Conservation (phyloP, 2,113 vertebrate genomes). For the Mirza zaza region DNA sequence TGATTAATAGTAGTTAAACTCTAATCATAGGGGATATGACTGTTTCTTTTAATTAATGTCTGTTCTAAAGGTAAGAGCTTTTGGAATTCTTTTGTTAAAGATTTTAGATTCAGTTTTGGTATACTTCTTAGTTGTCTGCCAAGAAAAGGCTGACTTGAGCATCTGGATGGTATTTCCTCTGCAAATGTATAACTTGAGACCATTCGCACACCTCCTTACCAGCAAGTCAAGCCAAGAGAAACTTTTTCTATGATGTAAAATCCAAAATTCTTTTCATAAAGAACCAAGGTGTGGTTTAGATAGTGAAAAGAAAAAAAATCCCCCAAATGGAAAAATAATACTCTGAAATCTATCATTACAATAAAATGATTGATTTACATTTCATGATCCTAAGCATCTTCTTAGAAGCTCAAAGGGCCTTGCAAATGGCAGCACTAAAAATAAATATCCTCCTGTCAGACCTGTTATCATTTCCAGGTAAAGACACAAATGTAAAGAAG, state of each 20-base stretch:
- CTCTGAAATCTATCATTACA: conserved; percentile 23
- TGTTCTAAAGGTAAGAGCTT: conserved; percentile 60
- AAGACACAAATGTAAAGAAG: conserved; percentile 33
- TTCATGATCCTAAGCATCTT: conserved; percentile 47
- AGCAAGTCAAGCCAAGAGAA: conserved; percentile 82
- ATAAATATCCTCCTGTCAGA: not conserved
- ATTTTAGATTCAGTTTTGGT: conserved; percentile 54
- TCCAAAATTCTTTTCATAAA: conserved; percentile 70
- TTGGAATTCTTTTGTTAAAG: conserved; percentile 70
- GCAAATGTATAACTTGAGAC: conserved; percentile 85
- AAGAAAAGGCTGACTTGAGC: conserved; percentile 84
- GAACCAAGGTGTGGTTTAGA: conserved; percentile 74
- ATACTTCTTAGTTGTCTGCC: conserved; percentile 75
- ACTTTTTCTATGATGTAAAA: conserved; percentile 70
- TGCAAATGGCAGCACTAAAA: conserved; percentile 49
- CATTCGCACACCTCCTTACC: conserved; percentile 82
- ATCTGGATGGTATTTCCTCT: conserved; percentile 87
- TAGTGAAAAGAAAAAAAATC: conserved; percentile 41
- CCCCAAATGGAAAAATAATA: conserved; percentile 43
- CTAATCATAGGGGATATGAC: conserved; percentile 52
- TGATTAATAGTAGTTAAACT: conserved; percentile 66
- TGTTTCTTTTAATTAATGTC: conserved; percentile 71
- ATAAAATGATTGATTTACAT: conserved; percentile 15
- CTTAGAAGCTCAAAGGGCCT: conserved; percentile 29
- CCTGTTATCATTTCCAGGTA: conserved; percentile 52